Evolutionary conservation across 2,113 vertebrate genomes (phyloP), one percentile per base, ranked within the genome.

Genomic region (Lamprotornis superbus): DNA sequence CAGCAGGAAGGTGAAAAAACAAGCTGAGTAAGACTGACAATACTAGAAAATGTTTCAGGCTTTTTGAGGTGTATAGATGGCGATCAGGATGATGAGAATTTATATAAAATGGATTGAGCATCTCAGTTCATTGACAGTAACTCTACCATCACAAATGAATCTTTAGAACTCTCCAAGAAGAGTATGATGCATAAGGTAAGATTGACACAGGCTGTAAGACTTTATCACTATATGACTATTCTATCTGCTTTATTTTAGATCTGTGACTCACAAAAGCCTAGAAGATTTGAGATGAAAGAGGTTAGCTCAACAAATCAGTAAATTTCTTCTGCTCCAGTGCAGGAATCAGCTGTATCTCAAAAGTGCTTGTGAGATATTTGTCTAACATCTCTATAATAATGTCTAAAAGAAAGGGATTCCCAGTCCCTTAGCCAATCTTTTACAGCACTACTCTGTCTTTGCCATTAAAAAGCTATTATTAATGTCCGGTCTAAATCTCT

Each of bases 231-330:
- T 39, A 33, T 74, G 75, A 74, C 78, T 85, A 21, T 87, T 83
- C 50, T 68, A 33, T 47, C 33, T 80, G 24, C 75, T 88, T 95
- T 67, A 46, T 53, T 93, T 94, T 59, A 93, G 46, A 77, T 63
- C 44, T 77, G 35, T 77, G 71, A 83, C 47, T 85, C 56, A 83
- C 23, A 94, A 90, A 95, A 77, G 23, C 46, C 55, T 80, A 37
- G 24, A 91, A 83, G 46, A 77, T 77, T 57, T 83, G 35, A 82
- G 63, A 94, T 80, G 40, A 90, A 91, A 94, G 69, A 91, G 85
- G 33, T 75, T 81, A 91, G 49, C 35, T 89, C 65, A 89, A 53
- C 24, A 85, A 91, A 61, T 73, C 63, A 92, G 82, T 90, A 85
- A 40, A 37, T 93, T 90, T 79, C 46, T 82, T 94, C 70, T 85